Evolutionary conservation across 2,797 vertebrate species (phyloP), one percentile per base, ranked within the genome.

Genomic region (Eospalax fontanierii): DNA sequence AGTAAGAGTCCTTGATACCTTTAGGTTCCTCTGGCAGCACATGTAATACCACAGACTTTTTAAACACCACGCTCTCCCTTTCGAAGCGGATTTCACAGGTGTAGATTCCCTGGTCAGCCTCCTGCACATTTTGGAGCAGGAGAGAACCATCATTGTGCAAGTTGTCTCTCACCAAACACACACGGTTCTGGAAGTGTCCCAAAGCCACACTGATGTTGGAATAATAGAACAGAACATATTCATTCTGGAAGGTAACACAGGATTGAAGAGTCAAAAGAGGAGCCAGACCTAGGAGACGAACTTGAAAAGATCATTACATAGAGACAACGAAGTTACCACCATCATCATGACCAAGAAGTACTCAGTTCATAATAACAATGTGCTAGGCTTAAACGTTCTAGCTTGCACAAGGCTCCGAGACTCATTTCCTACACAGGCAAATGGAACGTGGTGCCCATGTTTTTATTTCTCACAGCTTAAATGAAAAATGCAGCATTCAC

Each of bases 21-120:
- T 16, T 90, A 18, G 65, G 93, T 0, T 0, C 73, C 0, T 24
- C 22, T 26, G 98, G 95, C 22, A 95, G 96, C 59, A 98, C 96
- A 0, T 3, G 80, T 93, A 98, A 96, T n/a, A 78, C 24, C 0
- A 98, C 97, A 0, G 0, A 18, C 87, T 95, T 98, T 93, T 96
- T 98, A 90, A 97, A 98, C 95, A 98, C 76, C 6, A 5, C 71
- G 95, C 97, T 97, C 83, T 19, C 11, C 38, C 65, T 43, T 19
- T 83, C 22, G 68, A 97, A 92, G 30, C 98, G 97, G 28, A 98
- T 93, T 92, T 98, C 97, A 66, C 99, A 99, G 3, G 96, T 98
- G 21, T 98, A 99, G 0, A 96, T 99, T 83, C 99, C 99, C 0
- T 99, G 99, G 94, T 99, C 99, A 0, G 91, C 98, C 85, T 99